These are phyloP conservation scores for Nebria brevicollis DNA, from an alignment of 2,888 invertebrate species.

Conservation along the genomic window DNA sequence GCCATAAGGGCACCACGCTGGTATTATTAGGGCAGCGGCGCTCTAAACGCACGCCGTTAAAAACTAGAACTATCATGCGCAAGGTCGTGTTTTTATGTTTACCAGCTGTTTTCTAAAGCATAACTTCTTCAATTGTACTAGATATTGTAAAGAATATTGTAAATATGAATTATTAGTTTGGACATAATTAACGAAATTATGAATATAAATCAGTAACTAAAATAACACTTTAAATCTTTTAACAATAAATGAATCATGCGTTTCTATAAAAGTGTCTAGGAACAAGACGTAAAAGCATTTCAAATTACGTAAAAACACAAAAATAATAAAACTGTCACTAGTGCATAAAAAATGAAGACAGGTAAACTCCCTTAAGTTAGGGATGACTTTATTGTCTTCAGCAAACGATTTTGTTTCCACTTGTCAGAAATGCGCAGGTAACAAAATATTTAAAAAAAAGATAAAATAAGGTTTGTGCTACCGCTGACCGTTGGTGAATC, in stretches of 20 bases:
- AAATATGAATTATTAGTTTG: neutral
- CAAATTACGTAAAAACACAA: neutral
- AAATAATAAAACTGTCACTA: neutral
- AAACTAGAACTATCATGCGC: constrained; percentile 6
- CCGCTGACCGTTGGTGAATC: neutral
- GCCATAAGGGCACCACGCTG: constrained; percentile 37
- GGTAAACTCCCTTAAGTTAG: neutral
- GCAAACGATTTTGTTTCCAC: constrained; percentile 37
- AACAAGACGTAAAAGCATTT: neutral
- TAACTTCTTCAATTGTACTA: neutral
- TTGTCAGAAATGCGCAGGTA: constrained; percentile 40
- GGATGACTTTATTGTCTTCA: constrained; percentile 28
- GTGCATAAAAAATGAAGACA: neutral
- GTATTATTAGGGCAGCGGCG: constrained; percentile 39
- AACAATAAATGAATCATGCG: neutral
- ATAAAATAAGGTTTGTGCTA: neutral
- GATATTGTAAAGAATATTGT: neutral
- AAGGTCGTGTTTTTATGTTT: constrained; percentile 9
- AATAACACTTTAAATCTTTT: neutral
- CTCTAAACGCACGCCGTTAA: neutral
- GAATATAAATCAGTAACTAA: neutral
- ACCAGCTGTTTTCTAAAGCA: neutral
- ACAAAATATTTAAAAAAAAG: constrained; percentile 17
- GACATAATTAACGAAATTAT: neutral
- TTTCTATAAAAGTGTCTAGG: neutral